Percentiles rank a stretch among this genome's conserved stretches.
Conservation (phyloP, 2,797 vertebrate genomes). For the Gobio occitaniae region DNA sequence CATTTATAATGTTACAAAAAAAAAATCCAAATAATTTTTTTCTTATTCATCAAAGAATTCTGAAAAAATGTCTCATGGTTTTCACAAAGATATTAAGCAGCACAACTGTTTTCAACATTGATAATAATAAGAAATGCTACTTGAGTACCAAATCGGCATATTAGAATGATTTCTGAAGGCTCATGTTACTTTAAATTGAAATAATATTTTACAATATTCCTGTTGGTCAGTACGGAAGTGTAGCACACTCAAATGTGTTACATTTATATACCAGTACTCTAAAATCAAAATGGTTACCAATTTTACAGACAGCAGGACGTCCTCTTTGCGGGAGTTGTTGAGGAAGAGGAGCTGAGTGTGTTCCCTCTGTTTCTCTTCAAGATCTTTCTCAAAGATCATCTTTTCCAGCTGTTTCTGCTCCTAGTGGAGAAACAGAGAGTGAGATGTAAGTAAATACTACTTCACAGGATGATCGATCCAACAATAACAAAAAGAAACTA, state of each 20-base stretch:
- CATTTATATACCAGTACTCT: not conserved
- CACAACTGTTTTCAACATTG: not conserved
- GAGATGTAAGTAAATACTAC: not conserved
- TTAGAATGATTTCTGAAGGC: not conserved
- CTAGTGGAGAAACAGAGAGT: slow-evolving; percentile 67
- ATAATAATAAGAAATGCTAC: not conserved
- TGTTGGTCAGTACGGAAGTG: not conserved
- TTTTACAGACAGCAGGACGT: slow-evolving; percentile 87
- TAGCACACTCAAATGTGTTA: not conserved
- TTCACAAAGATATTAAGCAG: not conserved
- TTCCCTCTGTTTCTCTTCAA: slow-evolving; percentile 84
- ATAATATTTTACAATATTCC: not conserved
- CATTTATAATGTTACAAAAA: not conserved
- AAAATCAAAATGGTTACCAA: slow-evolving; percentile 74
- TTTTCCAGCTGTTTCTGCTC: slow-evolving; percentile 89
- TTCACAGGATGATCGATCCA: not conserved
- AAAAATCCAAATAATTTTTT: not conserved
- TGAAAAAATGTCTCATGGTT: not conserved
- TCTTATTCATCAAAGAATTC: not conserved
- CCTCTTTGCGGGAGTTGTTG: slow-evolving; percentile 83
- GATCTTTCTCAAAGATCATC: slow-evolving; percentile 87
- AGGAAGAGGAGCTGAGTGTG: slow-evolving; percentile 85
- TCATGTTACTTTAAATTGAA: not conserved
- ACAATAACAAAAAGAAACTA: not conserved
- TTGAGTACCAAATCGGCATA: not conserved